Percentiles rank a stretch among this genome's conserved stretches.
These are phyloP conservation scores for Drosophila persimilis DNA, from an alignment of 1,140 invertebrate species.

Conservation along the genomic window DNA sequence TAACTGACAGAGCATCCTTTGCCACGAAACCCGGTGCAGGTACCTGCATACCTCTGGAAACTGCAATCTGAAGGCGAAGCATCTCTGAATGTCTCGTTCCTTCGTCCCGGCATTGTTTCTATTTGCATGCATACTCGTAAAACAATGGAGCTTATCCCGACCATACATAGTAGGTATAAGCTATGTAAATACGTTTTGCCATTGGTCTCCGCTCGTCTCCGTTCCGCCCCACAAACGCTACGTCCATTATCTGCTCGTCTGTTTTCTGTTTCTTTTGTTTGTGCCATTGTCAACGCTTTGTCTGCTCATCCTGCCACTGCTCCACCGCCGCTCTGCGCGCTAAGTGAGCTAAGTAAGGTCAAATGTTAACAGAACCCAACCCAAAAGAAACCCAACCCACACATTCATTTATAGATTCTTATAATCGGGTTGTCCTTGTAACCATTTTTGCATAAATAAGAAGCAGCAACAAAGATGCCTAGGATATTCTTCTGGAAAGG, in stretches of 20 bases:
- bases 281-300: conserved; percentile 65
- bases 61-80: conserved; percentile 12
- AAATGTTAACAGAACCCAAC: conserved; percentile 50
- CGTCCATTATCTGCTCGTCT: conserved; percentile 62
- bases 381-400: conserved; percentile 8
- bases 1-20: not conserved
- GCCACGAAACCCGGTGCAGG: not conserved
- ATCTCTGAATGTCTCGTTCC: not conserved
- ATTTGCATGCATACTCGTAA: conserved; percentile 28
- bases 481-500: conserved; percentile 7
- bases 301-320: conserved; percentile 46
- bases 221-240: conserved; percentile 22
- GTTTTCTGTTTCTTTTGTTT: conserved; percentile 60
- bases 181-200: conserved; percentile 55
- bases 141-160: conserved; percentile 57
- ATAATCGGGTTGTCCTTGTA: conserved; percentile 74
- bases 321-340: conserved; percentile 10
- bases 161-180: conserved; percentile 23
- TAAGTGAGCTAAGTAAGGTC: conserved; percentile 57
- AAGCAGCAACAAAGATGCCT: conserved; percentile 26
- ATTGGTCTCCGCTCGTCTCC: conserved; percentile 31
- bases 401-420: conserved; percentile 53
- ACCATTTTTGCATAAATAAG: conserved; percentile 58
- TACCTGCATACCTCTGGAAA: not conserved
- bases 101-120: conserved; percentile 36